phyloP scores from a whole-genome alignment of 2,888 invertebrate genomes.

The Deilephila elpenor region DNA sequence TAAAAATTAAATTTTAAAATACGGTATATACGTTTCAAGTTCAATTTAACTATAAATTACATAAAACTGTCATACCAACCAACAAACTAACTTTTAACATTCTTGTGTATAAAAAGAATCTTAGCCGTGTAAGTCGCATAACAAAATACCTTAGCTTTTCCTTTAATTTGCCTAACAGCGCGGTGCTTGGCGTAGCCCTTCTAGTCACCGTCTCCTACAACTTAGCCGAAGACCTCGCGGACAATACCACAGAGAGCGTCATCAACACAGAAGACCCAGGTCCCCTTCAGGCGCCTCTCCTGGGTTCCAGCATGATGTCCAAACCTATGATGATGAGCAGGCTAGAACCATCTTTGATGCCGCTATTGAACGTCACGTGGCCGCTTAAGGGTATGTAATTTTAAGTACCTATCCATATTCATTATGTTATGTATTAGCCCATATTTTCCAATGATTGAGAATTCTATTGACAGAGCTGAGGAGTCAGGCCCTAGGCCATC shows the following conservation, averaged over 20 bases:
- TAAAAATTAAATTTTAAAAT: too few relatives aligned
- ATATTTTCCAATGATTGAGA: too few relatives aligned
- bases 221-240: constrained; percentile 54
- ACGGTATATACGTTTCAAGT: too few relatives aligned
- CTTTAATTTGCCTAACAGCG: constrained; percentile 61
- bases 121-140: neutral
- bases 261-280: neutral
- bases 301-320: constrained; percentile 8
- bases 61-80: too few relatives aligned
- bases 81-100: too few relatives aligned
- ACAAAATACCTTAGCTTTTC: neutral
- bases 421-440: too few relatives aligned
- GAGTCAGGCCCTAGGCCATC: too few relatives aligned
- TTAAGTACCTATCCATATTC: too few relatives aligned
- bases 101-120: neutral
- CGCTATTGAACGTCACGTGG: constrained; percentile 68
- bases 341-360: constrained; percentile 49
- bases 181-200: constrained; percentile 78
- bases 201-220: constrained; percentile 83
- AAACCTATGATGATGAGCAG: constrained; percentile 34
- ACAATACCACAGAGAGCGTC: constrained; percentile 39
- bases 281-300: neutral
- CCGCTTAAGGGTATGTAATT: constrained; percentile 70
- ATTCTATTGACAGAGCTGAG: too few relatives aligned
- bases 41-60: too few relatives aligned